Conservation (phyloP, 2,113 vertebrate genomes). For the Martes martes region DNA sequence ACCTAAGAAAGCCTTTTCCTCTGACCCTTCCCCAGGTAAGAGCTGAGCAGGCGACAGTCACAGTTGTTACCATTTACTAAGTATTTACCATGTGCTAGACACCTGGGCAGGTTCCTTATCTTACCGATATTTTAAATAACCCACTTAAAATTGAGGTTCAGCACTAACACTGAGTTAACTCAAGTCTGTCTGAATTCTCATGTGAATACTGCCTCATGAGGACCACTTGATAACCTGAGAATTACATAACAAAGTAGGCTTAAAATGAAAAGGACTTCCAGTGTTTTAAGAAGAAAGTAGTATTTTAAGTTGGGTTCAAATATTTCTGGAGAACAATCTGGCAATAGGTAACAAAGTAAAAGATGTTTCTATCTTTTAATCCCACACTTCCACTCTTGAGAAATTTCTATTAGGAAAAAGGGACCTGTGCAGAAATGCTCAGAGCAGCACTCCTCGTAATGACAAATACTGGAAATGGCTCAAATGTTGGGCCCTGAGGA, state of each 20-base stretch:
- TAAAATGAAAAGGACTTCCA: not conserved
- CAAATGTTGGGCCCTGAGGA: not conserved
- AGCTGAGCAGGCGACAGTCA: not conserved
- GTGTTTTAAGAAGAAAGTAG: not conserved
- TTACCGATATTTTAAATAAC: not conserved
- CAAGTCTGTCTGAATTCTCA: not conserved
- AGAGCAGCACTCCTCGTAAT: not conserved
- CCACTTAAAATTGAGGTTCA: not conserved
- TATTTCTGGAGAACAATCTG: conserved; percentile 21
- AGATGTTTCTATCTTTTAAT: conserved; percentile 24
- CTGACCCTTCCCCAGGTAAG: conserved; percentile 2
- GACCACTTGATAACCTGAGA: not conserved
- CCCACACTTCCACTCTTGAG: conserved; percentile 4
- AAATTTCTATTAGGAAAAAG: conserved; percentile 27
- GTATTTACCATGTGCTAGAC: not conserved
- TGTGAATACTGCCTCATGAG: not conserved
- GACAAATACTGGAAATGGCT: not conserved
- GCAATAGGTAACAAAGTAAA: conserved; percentile 46
- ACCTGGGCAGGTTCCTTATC: not conserved
- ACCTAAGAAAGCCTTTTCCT: not conserved
- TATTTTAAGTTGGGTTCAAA: conserved; percentile 33
- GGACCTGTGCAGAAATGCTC: not conserved
- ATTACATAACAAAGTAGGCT: conserved; percentile 1
- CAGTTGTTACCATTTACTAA: not conserved
- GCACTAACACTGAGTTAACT: not conserved